A percentile compares a stretch with the other conserved stretches of the same genome.
Conservation (phyloP, 2,888 invertebrate genomes). For the Teinopalpus imperialis region DNA sequence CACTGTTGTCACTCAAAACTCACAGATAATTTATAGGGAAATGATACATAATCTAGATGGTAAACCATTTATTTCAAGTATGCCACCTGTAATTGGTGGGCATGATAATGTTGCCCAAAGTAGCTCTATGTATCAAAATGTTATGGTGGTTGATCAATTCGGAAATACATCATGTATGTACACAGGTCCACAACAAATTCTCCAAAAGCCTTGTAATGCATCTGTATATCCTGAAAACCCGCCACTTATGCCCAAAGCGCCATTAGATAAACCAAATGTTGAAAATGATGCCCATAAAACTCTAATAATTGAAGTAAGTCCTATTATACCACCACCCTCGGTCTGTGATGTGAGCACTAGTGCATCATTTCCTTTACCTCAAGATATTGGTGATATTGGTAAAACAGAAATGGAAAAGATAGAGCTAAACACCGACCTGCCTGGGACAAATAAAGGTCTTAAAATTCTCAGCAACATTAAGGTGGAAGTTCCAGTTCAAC, state of each 20-base stretch:
- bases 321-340: constrained; percentile 45
- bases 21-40: constrained; percentile 74
- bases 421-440: constrained; percentile 47
- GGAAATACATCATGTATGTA: constrained; percentile 74
- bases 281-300: constrained; percentile 59
- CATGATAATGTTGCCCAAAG: constrained; percentile 64
- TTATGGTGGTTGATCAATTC: constrained; percentile 74
- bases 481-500: constrained; percentile 77
- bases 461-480: constrained; percentile 79
- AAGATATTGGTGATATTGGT: constrained; percentile 31
- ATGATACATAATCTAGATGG: constrained; percentile 73
- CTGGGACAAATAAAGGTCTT: constrained; percentile 61
- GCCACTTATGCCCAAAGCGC: constrained; percentile 37
- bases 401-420: constrained; percentile 36
- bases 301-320: constrained; percentile 68
- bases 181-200: constrained; percentile 54
- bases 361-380: constrained; percentile 29
- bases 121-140: constrained; percentile 71
- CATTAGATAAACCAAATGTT: constrained; percentile 46
- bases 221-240: constrained; percentile 48
- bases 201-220: constrained; percentile 52
- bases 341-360: constrained; percentile 31
- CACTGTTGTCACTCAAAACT: constrained; percentile 72
- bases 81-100: constrained; percentile 57
- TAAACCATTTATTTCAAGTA: constrained; percentile 64